These are phyloP conservation scores for Polymixis lichenea DNA, from an alignment of 2,888 invertebrate species.

Conservation along the genomic window DNA sequence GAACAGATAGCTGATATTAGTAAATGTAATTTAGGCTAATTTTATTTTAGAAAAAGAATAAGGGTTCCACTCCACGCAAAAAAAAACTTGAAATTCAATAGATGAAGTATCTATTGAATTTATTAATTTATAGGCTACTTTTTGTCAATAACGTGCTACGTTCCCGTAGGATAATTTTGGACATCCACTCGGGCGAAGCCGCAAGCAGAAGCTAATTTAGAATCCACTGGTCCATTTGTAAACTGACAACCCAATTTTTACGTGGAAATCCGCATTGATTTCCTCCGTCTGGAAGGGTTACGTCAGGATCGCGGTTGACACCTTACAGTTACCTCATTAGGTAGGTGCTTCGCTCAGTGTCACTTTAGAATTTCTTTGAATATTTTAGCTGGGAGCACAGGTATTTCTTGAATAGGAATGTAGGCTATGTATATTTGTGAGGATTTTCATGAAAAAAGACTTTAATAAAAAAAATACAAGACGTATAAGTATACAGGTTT, in stretches of 20 bases:
- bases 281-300: neutral
- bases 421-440: no score
- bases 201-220: neutral
- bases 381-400: no score
- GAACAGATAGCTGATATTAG: no score
- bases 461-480: neutral
- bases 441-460: neutral
- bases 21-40: no score
- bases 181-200: neutral
- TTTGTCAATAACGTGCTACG: neutral
- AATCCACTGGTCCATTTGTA: slow-evolving; percentile 19
- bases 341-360: neutral
- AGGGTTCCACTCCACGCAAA: no score
- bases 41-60: no score
- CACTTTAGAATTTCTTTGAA: neutral
- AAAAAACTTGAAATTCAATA: no score
- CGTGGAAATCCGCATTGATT: slow-evolving; percentile 6
- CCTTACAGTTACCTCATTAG: slow-evolving; percentile 9
- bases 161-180: neutral
- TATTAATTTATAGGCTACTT: no score
- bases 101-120: no score
- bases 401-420: neutral
- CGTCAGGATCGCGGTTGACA: neutral
- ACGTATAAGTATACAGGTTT: no score
- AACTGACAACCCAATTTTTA: slow-evolving; percentile 22